phyloP scores from a whole-genome alignment of 2,888 invertebrate species.

The Chymomyza caudatula region DNA sequence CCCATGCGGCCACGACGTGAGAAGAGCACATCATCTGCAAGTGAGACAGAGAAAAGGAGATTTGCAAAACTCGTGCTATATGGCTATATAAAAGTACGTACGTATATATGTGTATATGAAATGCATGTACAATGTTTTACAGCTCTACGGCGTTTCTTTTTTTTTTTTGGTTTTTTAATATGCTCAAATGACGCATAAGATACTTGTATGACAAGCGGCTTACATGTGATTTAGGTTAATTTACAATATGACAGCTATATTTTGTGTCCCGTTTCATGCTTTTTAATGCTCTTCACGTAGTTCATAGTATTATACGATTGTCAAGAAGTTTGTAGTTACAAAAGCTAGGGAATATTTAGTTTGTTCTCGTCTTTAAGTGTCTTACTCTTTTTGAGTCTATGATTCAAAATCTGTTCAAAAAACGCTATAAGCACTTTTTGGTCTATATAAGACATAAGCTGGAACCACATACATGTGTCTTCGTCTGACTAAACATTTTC shows the following conservation, averaged over 20 bases:
- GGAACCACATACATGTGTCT: no score
- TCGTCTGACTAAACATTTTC: no score
- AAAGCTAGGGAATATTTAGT: no score
- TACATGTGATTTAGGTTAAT: conserved; percentile 68
- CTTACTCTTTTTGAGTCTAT: no score
- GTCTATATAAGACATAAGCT: no score
- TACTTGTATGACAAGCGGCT: conserved; percentile 64
- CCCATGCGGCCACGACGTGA: conserved; percentile 84
- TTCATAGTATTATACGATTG: background rate
- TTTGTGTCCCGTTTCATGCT: background rate
- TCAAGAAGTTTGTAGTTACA: background rate
- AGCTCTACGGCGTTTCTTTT: background rate
- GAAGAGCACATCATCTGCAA: conserved; percentile 79
- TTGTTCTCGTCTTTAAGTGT: background rate
- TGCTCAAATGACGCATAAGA: conserved; percentile 38
- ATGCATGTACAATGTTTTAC: conserved; percentile 3
- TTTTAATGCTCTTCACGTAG: background rate
- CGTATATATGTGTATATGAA: conserved; percentile 1
- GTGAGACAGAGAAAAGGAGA: background rate
- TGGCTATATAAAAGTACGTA: conserved; percentile 13
- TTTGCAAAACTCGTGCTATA: background rate
- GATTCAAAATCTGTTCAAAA: no score
- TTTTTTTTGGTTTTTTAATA: conserved; percentile 50
- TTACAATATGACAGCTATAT: conserved; percentile 46
- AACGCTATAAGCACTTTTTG: no score